Evolutionary conservation across 2,113 vertebrate genomes (phyloP).

Genomic region (Mus musculus): DNA sequence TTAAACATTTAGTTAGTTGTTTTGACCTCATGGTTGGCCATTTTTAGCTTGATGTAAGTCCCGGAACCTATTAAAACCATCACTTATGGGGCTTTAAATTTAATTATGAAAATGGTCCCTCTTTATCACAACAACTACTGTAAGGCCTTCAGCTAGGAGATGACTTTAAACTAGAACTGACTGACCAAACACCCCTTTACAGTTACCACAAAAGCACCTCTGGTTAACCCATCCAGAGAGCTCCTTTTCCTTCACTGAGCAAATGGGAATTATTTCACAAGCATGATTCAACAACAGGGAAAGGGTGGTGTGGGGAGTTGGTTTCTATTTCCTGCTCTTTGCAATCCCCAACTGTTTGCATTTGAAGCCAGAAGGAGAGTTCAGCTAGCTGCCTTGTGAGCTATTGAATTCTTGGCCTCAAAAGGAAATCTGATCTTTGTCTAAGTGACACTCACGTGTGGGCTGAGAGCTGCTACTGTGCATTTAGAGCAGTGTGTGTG

Average conservation of each 20-base stretch:
- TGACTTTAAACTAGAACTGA: constrained; percentile 22
- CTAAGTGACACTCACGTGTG: constrained; percentile 68
- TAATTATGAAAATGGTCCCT: background rate
- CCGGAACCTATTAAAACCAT: background rate
- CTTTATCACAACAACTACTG: background rate
- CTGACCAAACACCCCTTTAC: background rate
- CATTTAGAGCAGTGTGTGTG: background rate
- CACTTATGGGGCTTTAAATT: background rate
- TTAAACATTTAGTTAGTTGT: background rate
- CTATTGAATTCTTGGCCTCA: constrained; percentile 64
- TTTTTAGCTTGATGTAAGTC: background rate
- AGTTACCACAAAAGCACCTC: background rate
- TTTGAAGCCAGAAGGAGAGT: background rate
- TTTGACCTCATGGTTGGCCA: background rate
- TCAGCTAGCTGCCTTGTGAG: constrained; percentile 48
- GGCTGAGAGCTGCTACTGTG: constrained; percentile 69
- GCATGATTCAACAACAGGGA: background rate
- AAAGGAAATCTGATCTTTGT: constrained; percentile 72
- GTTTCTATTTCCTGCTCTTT: constrained; percentile 42
- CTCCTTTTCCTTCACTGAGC: background rate
- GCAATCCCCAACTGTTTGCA: background rate
- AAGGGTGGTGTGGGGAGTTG: background rate
- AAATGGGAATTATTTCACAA: constrained; percentile 29
- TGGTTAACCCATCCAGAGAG: background rate
- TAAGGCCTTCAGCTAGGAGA: background rate